Evolutionary conservation across 2,888 invertebrate species (phyloP), one percentile per base, ranked within the genome.

Genomic region (Calameuta pallipes): DNA sequence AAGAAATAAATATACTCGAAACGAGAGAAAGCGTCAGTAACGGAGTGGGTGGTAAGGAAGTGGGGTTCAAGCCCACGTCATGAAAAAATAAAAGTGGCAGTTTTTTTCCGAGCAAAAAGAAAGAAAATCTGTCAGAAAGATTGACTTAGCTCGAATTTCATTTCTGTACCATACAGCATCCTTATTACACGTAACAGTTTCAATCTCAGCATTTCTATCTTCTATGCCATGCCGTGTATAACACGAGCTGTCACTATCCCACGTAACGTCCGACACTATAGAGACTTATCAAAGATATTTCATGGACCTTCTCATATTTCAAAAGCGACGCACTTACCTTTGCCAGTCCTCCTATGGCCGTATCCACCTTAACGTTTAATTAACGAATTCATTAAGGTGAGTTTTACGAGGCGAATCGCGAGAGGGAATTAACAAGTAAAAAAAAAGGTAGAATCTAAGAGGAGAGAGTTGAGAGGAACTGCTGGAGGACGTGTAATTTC

Each of bases 301-400:
- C 30, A 31, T 33, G 71, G 23, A 56, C 6, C 41, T 23, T 56
- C 23, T 56, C 41, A 1, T 56, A 23, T 15, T 56, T 23, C 23
- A 15, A 23, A 56, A 56, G 41, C 41, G 23, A 56, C 41, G 41
- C 41, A 1, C 41, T 15, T 41, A 41, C 41, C 41, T 6, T 15
- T 41, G 15, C 15, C 41, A 41, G 15, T 11, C 70, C 70, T 70
- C 70, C 31, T 70, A 70, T 6, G 33, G 31, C 71, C 31, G 71
- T 33, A 15, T 13, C 71, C 71, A 15, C 33, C 12, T 71, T 71
- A 33, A 33, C 71, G 71, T 71, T 71, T 71, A 71, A 71, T 71
- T 71, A 71, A 30, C 33, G 71, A 71, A 71, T 71, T 71, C 71
- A 71, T 71, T 71, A 71, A 71, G 71, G 71, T 4, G 71, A 31